Conservation (phyloP, 1,140 invertebrate genomes). For the Ceratosolen fusciceps region DNA sequence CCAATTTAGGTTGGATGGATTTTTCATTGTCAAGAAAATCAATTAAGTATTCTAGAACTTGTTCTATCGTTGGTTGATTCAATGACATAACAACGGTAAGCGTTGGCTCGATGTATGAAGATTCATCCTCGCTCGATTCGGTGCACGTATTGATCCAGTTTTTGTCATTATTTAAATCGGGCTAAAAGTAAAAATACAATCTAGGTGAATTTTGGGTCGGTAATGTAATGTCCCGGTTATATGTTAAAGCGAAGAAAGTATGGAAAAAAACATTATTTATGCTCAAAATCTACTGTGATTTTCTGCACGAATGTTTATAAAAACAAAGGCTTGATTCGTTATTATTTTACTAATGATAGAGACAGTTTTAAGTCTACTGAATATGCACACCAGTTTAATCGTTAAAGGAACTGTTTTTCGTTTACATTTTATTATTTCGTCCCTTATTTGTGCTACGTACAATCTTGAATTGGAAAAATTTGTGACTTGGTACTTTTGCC, state of each 20-base stretch:
- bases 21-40: slow-evolving; percentile 68
- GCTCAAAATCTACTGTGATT: too few species aligned
- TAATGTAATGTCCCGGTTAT: too few species aligned
- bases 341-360: not conserved
- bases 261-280: not conserved
- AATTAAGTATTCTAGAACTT: slow-evolving; percentile 73
- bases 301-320: not conserved
- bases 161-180: slow-evolving; percentile 57
- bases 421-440: slow-evolving; percentile 56
- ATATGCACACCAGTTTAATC: slow-evolving; percentile 54
- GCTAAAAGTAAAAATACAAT: slow-evolving; percentile 58
- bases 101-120: slow-evolving; percentile 60
- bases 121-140: slow-evolving; percentile 29
- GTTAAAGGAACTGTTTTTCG: slow-evolving; percentile 47
- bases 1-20: slow-evolving; percentile 59
- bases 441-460: slow-evolving; percentile 61
- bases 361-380: not conserved
- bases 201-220: too few species aligned
- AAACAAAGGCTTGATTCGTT: not conserved
- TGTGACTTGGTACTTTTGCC: slow-evolving; percentile 72
- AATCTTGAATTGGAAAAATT: slow-evolving; percentile 72
- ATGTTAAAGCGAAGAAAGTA: too few species aligned
- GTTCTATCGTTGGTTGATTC: slow-evolving; percentile 70
- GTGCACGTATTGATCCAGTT: slow-evolving; percentile 62
- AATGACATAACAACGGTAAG: slow-evolving; percentile 70